These are phyloP conservation scores for Aleadryas rufinucha DNA, from an alignment of 2,113 vertebrate genomes.

Conservation along the genomic window DNA sequence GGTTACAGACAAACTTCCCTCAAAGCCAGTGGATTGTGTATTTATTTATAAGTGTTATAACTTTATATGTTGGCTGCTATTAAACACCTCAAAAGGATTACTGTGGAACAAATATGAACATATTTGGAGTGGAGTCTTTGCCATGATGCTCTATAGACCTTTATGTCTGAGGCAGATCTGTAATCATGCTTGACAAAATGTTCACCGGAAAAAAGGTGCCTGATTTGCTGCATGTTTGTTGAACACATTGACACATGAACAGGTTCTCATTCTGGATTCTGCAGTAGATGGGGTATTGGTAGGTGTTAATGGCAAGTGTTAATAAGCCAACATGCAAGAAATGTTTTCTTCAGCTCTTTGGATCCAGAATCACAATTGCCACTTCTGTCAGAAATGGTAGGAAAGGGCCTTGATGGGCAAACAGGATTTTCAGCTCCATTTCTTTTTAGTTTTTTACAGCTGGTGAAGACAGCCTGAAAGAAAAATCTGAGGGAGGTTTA, in stretches of 20 bases:
- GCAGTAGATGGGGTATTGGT: not conserved
- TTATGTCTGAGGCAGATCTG: not conserved
- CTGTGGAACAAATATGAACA: not conserved
- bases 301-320: not conserved
- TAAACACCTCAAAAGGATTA: not conserved
- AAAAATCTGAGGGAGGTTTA: constrained; percentile 7
- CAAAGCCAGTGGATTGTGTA: not conserved
- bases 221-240: not conserved
- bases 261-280: not conserved
- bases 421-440: not conserved
- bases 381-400: not conserved
- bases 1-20: not conserved
- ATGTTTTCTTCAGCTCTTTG: not conserved
- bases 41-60: not conserved
- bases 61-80: not conserved
- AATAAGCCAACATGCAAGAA: not conserved
- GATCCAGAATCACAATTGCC: not conserved
- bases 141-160: not conserved
- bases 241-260: not conserved
- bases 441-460: not conserved
- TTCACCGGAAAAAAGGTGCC: not conserved
- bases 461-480: not conserved
- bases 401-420: not conserved
- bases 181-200: not conserved
- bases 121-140: not conserved